phyloP scores from a whole-genome alignment of 2,888 invertebrate genomes.

The Amblyjoppa fuscipennis region DNA sequence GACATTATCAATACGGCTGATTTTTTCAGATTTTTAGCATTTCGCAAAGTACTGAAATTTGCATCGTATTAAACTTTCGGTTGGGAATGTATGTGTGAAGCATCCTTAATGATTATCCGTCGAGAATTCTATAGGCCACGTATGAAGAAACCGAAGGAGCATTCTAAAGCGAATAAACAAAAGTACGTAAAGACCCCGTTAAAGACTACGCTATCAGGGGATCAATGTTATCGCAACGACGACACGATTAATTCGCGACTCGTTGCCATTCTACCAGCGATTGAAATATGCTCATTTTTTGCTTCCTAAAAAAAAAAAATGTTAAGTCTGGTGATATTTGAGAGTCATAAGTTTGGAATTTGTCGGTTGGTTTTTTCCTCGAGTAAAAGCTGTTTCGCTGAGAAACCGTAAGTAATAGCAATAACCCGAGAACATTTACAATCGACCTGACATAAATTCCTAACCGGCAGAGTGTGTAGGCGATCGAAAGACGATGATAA shows the following conservation, averaged over 20 bases:
- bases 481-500: constrained; percentile 3
- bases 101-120: not conserved
- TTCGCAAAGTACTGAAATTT: no score
- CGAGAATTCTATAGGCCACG: constrained; percentile 1
- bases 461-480: not conserved
- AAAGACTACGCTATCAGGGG: not conserved
- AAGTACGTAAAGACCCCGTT: not conserved
- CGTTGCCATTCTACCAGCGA: not conserved
- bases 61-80: no score
- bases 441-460: not conserved
- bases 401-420: not conserved
- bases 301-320: not conserved
- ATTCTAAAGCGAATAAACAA: not conserved
- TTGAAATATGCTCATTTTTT: not conserved
- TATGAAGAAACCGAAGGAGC: not conserved
- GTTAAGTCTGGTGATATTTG: not conserved
- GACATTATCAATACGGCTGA: no score
- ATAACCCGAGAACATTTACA: not conserved
- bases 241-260: not conserved
- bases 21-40: no score
- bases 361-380: not conserved
- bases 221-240: not conserved
- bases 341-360: not conserved
- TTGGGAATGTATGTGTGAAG: no score
- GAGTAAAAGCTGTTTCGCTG: not conserved